These are phyloP conservation scores for Microcebus lehilahytsara DNA, from an alignment of 2,113 vertebrate genomes.

Conservation along the genomic window DNA sequence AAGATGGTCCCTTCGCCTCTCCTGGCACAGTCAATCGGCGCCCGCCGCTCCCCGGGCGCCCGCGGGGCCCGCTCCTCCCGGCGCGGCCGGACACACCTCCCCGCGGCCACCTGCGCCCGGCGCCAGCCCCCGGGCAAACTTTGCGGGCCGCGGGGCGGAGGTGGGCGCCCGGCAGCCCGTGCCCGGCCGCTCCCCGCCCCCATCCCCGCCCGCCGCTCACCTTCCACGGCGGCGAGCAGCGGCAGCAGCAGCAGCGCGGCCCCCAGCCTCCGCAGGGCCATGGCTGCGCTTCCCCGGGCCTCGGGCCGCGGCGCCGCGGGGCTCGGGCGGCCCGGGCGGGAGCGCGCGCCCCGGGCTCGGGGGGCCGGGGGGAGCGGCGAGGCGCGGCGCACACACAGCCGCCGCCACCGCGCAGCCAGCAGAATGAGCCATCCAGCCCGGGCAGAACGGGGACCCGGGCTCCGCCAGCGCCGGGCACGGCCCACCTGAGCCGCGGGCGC, in stretches of 20 bases:
- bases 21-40: constrained; percentile 78
- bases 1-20: constrained; percentile 79
- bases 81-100: constrained; percentile 72
- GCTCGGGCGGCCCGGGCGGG: constrained; percentile 67
- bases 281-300: constrained; percentile 74
- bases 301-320: constrained; percentile 76
- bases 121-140: constrained; percentile 78
- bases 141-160: constrained; percentile 67
- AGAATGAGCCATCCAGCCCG: constrained; percentile 81
- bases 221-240: constrained; percentile 83
- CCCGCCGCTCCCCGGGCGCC: constrained; percentile 65
- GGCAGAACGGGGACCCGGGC: constrained; percentile 78
- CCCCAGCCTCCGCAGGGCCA: constrained; percentile 81
- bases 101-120: constrained; percentile 72
- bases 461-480: constrained; percentile 76
- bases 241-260: constrained; percentile 82
- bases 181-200: constrained; percentile 70
- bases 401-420: constrained; percentile 77
- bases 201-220: constrained; percentile 73
- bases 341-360: constrained; percentile 77
- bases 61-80: constrained; percentile 69
- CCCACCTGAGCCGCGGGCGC: constrained; percentile 71
- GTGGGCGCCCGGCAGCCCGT: constrained; percentile 58
- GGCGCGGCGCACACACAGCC: constrained; percentile 77
- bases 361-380: constrained; percentile 75